Evolutionary conservation across 1,140 invertebrate species (phyloP).

Genomic region (Drosophila neocordata): DNA sequence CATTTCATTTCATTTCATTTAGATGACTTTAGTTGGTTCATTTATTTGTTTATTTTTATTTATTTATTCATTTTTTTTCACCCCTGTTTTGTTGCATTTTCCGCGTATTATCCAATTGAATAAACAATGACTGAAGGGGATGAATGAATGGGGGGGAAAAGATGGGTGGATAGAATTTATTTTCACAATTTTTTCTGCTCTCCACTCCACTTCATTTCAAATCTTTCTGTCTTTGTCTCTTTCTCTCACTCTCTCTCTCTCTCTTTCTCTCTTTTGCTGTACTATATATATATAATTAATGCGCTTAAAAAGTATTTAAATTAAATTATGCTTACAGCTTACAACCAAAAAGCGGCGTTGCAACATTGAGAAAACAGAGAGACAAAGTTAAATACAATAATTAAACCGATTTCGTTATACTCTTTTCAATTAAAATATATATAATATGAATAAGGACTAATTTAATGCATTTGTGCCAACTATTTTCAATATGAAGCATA

Average conservation of each 20-base stretch:
- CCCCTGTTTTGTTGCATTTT: constrained; percentile 1
- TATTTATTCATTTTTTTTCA: not conserved
- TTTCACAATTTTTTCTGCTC: not conserved
- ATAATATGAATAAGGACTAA: too few relatives aligned
- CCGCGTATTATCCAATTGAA: constrained; percentile 11
- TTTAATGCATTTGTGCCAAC: too few relatives aligned
- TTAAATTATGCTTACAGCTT: constrained; percentile 54
- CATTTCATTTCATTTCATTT: constrained; percentile 5
- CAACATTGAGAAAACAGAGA: constrained; percentile 17
- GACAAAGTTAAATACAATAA: not conserved
- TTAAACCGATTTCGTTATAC: not conserved
- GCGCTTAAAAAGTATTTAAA: constrained; percentile 61
- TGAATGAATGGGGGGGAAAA: not conserved
- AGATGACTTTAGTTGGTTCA: not conserved
- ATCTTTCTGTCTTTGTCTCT: not conserved
- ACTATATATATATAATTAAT: constrained; percentile 44
- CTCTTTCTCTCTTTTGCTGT: too few relatives aligned
- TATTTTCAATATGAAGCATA: too few relatives aligned
- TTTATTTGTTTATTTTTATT: constrained; percentile 2
- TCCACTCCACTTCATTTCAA: too few relatives aligned
- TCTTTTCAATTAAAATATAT: too few relatives aligned
- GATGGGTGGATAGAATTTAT: not conserved
- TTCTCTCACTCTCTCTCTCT: not conserved
- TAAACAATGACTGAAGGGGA: not conserved
- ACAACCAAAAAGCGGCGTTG: constrained; percentile 43